Evolutionary conservation across 2,888 invertebrate genomes (phyloP).

Genomic region (Meghimatium bilineatum): DNA sequence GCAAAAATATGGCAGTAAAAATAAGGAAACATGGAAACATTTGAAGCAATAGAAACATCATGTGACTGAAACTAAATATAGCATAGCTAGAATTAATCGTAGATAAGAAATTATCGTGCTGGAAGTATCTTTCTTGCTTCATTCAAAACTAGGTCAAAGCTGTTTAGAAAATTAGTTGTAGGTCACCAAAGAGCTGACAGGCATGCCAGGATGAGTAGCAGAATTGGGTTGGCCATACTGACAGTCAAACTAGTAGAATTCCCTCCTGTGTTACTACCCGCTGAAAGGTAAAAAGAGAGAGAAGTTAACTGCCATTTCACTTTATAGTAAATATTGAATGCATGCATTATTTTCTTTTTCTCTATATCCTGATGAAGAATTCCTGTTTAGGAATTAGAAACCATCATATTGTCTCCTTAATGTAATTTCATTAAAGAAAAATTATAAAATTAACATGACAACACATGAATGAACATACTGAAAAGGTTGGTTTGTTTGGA

Average conservation of each 20-base stretch:
- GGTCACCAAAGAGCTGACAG: constrained; percentile 45
- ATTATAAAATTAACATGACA: no score
- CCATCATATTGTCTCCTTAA: no score
- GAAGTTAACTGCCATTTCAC: not conserved
- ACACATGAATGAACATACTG: no score
- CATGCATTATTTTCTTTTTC: not conserved
- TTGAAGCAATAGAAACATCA: constrained; percentile 16
- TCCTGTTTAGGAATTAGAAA: no score
- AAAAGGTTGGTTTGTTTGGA: no score
- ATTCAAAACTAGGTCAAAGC: constrained; percentile 42
- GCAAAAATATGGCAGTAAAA: not conserved
- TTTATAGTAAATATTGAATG: not conserved
- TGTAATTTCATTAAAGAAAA: no score
- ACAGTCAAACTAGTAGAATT: constrained; percentile 16
- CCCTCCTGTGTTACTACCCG: not conserved
- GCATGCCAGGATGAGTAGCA: constrained; percentile 40
- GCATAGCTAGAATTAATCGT: not conserved
- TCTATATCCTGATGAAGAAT: no score
- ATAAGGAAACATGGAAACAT: constrained; percentile 4
- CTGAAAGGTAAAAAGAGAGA: constrained; percentile 35
- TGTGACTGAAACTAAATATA: constrained; percentile 9
- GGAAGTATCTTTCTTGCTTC: constrained; percentile 33
- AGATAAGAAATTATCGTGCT: constrained; percentile 28
- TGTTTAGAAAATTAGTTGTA: constrained; percentile 25
- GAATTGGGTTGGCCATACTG: constrained; percentile 28